phyloP scores from a whole-genome alignment of 2,888 invertebrate genomes.

The Drosophila dives region DNA sequence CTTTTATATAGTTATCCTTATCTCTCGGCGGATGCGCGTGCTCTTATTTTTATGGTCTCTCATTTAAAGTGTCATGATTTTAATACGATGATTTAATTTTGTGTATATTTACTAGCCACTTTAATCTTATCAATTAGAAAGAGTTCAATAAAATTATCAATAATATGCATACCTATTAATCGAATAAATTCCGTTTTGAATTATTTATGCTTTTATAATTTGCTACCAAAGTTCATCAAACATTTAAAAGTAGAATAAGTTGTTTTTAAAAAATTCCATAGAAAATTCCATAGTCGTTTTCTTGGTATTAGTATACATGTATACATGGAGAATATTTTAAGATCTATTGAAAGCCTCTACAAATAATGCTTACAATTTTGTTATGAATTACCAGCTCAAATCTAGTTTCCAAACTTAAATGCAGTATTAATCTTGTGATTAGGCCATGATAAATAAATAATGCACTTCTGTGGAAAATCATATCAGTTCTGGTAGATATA shows the following conservation, averaged over 20 bases:
- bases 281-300: background rate
- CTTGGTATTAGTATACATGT: background rate
- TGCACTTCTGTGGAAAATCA: background rate
- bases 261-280: no score
- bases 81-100: background rate
- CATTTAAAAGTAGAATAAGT: background rate
- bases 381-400: background rate
- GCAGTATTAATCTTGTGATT: background rate
- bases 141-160: background rate
- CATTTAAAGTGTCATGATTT: background rate
- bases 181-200: background rate
- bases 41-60: conserved; percentile 29
- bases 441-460: background rate
- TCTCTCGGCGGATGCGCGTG: conserved; percentile 7
- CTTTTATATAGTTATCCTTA: conserved; percentile 40
- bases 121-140: background rate
- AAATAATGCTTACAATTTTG: background rate
- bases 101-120: background rate
- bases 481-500: background rate
- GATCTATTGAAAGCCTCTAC: background rate
- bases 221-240: background rate
- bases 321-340: background rate
- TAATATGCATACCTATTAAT: background rate
- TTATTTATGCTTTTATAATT: background rate
- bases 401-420: background rate